Base-by-base conservation (phyloP, 23 tunicate genomes). In the Aplidium turbinatum region DNA sequence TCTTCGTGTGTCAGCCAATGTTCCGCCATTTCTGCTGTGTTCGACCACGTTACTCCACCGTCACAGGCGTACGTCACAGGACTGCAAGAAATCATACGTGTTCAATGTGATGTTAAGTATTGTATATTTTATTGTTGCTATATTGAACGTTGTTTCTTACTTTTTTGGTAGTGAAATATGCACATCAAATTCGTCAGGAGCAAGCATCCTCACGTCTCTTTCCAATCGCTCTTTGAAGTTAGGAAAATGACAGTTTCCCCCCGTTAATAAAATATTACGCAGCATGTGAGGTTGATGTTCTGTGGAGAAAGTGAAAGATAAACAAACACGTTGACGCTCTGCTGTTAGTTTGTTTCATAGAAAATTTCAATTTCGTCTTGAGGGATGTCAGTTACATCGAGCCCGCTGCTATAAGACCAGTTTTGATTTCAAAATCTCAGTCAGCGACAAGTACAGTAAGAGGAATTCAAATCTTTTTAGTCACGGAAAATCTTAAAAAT, bases 1-100 rank as follows among this genome's bases (percentile, higher is more conserved):
- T 88, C 87, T 46, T 82, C 86, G 4, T 58, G 33, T 1, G 86
- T 78, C n/a, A 84, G 57, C 42, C 75, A 60, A 47, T 79, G 91
- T 66, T 79, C 82, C 31, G 31, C n/a, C 38, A 84, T 56, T 4
- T 57, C 45, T 18, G 75, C 62, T 11, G 67, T 54, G 13, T 68
- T 79, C 31, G 83, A 35, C 97, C 97, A 91, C 32, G 71, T 38
- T 31, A 85, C 6, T 4, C 97, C 97, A 0, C 97, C 97, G 20
- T 73, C 77, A 60, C 91, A 84, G 6, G 97, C 86, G 63, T 84
- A 91, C 31, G 89, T 80, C 28, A 70, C 45, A 4, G 97, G 97
- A 32, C 97, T 90, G 72, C 16, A 22, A 47, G 2, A 26, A 54
- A 9, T 5, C 21, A 25, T n/a, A 11, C 19, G n/a, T 54, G 19